Evolutionary conservation across 2,113 vertebrate genomes (phyloP).

Genomic region (Galbula dea): DNA sequence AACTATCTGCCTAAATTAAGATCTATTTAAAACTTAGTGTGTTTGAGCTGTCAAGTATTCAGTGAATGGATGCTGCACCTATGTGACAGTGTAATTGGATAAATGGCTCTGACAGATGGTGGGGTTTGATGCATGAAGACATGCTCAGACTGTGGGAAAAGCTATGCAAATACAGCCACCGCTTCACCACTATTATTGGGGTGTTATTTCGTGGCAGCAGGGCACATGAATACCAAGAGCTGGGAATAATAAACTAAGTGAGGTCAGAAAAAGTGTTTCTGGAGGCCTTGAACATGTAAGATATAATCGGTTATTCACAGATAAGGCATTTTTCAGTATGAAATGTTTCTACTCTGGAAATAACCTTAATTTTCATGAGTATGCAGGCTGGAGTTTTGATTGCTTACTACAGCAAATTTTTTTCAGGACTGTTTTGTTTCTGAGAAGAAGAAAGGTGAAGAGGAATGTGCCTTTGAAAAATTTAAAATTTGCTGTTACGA

Average conservation of each 20-base stretch:
- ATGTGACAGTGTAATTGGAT: not conserved
- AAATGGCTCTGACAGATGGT: conserved; percentile 53
- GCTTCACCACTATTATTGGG: not conserved
- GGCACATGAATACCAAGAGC: not conserved
- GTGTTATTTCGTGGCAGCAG: not conserved
- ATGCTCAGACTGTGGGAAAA: conserved; percentile 12
- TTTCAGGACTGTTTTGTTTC: not conserved
- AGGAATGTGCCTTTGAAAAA: not conserved
- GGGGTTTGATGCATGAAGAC: conserved; percentile 14
- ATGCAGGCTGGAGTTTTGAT: not conserved
- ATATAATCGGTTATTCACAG: not conserved
- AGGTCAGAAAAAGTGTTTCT: not conserved
- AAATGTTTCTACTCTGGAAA: not conserved
- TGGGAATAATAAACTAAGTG: not conserved
- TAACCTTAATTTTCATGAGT: not conserved
- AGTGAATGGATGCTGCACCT: conserved; percentile 31
- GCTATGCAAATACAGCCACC: not conserved
- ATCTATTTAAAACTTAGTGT: not conserved
- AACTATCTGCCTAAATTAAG: conserved; percentile 8
- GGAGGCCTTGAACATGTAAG: not conserved
- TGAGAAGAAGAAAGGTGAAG: not conserved
- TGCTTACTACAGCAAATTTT: not conserved
- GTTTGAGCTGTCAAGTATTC: not conserved
- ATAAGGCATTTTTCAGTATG: not conserved
- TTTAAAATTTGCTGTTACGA: not conserved